Conservation (phyloP, 1,140 invertebrate species). For the Hyposmocoma kahamanoa region DNA sequence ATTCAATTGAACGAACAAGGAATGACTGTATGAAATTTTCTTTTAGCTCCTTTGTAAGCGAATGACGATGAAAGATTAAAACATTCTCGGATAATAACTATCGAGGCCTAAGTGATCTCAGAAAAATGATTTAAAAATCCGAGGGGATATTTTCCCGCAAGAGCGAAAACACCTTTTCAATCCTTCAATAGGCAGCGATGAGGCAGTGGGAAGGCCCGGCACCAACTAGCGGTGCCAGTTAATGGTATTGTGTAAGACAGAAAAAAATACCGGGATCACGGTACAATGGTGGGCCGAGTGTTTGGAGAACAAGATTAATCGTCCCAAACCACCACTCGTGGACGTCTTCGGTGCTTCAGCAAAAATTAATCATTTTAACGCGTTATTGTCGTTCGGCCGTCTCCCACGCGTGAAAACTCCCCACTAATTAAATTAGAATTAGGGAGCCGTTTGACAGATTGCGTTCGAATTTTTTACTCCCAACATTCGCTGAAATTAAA, state of each 20-base stretch:
- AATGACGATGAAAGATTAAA: constrained; percentile 70
- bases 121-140: constrained; percentile 51
- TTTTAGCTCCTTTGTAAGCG: constrained; percentile 49
- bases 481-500: constrained; percentile 21
- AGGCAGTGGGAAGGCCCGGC: constrained; percentile 41
- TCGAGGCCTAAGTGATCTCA: constrained; percentile 65
- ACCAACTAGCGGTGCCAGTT: constrained; percentile 67
- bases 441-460: constrained; percentile 60
- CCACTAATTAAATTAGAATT: constrained; percentile 69
- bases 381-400: constrained; percentile 52
- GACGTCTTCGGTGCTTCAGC: constrained; percentile 40
- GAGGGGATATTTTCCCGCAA: constrained; percentile 59
- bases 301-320: constrained; percentile 66
- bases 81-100: constrained; percentile 68
- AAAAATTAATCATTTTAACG: constrained; percentile 72
- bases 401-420: constrained; percentile 58
- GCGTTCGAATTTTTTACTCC: constrained; percentile 43
- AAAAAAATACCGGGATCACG: constrained; percentile 61
- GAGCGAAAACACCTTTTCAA: constrained; percentile 72
- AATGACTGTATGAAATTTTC: constrained; percentile 63
- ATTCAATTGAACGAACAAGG: constrained; percentile 44
- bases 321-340: constrained; percentile 43
- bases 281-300: constrained; percentile 53
- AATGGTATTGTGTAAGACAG: constrained; percentile 63
- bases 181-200: constrained; percentile 60